Base-by-base conservation (phyloP, 2,797 vertebrate genomes). In the Nyctalus aviator region DNA sequence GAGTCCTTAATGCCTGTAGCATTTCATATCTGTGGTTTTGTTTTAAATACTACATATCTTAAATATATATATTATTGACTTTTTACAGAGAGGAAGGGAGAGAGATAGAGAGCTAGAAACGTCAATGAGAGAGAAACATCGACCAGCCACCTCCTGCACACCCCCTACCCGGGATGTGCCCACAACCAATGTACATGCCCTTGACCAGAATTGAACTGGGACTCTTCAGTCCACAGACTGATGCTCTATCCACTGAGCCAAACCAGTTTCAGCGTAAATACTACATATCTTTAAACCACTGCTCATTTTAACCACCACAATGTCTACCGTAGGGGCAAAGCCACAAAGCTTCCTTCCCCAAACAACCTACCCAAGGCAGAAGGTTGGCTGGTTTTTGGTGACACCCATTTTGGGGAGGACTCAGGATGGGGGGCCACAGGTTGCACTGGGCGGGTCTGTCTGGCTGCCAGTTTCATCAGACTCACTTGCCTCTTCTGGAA, bases 371-470 rank as follows among this genome's bases (percentile, higher is more conserved):
- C 98, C 89, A 97, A 94, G 25, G 95, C 96, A 20, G 98, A 79
- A 23, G 98, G 97, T 73, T 98, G 98, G 32, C 97, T 93, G 9
- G 97, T 98, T 98, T 99, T 99, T 10, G 98, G 98, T 12, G 99
- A 97, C 37, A 98, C 97, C 48, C 99, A 97, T 95, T 99, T 99
- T n/a, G 99, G 99, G 12, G 99, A 99, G 14, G 99, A 99, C 91
- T 99, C 99, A 0, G 99, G 99, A 86, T 99, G 98, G 0, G 99
- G 99, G 41, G 99, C 99, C 20, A 99, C 99, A 0, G 99, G 99
- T 85, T 99, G 99, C 35, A 99, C 99, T 0, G 99, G 99, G 68
- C 99, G 98, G 0, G 98, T 99, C 98, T 99, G 99, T 97, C 99
- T 99, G 73, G 99, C 99, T 44, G 99, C 99, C 82, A 99, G 95